Base-by-base conservation (phyloP, 1,140 invertebrate genomes). In the Ectropis grisescens region DNA sequence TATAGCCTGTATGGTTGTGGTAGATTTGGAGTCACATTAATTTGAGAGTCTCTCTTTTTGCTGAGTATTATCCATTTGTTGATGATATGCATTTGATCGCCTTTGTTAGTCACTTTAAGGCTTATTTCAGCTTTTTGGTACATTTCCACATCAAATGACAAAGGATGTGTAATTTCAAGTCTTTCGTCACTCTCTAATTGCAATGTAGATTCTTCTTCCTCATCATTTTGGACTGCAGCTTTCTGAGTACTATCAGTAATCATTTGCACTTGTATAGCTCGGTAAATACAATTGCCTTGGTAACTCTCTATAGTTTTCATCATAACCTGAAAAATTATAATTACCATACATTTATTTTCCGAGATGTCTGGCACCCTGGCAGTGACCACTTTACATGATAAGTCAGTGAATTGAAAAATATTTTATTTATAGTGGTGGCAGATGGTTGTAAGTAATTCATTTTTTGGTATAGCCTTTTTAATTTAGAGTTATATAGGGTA, bases 221-320 rank as follows among this genome's bases (percentile, higher is more conserved):
- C 37, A 24, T 12, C n/a, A 36, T 27, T 25, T 16, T 40, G 43
- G 14, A 28, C 40, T 25, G 10, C 35, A 23, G 27, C 24, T 31
- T 44, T 24, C 29, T 29, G 19, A 32, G 13, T n/a, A 9, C 14
- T 16, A n/a, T n/a, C n/a, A n/a, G n/a, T n/a, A n/a, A n/a, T n/a
- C n/a, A n/a, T n/a, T n/a, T n/a, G 28, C 16, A 90, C 54, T 42
- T 84, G 82, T 29, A 89, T 40, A 11, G 87, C 87, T 37, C 89
- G 68, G 88, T 88, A 90, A n/a, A 44, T 66, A 38, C 65, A 84
- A 2, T 41, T 32, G 9, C 79, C 82, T 76, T 90, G 89, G 39
- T 86, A 85, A 61, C 89, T 91, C 70, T 91, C 89, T 41, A 91
- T 88, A 12, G 85, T 82, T 52, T 90, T 85, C 8, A 82, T 80